Evolutionary conservation across 1,140 invertebrate species (phyloP).

Genomic region (Neotoxoptera formosana): DNA sequence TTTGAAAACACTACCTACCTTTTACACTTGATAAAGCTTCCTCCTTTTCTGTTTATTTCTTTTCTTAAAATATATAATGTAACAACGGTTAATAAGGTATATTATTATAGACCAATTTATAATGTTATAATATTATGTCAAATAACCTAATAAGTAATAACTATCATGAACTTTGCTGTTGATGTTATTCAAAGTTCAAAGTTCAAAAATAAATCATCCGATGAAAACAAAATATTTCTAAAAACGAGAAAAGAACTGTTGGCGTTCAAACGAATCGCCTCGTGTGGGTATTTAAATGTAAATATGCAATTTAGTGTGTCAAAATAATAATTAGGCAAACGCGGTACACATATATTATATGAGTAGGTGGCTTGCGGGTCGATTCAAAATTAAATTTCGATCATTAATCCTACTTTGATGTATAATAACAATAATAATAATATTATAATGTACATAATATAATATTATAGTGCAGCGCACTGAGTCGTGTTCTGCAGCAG

Average conservation of each 20-base stretch:
- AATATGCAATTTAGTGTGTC: background rate
- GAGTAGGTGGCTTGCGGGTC: background rate
- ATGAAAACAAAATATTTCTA: background rate
- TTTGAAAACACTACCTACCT: too few relatives aligned
- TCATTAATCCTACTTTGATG: background rate
- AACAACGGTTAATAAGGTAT: too few relatives aligned
- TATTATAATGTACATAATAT: background rate
- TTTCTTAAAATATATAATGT: too few relatives aligned
- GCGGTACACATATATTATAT: too few relatives aligned
- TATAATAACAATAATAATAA: background rate
- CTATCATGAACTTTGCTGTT: too few relatives aligned
- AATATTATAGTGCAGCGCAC: background rate
- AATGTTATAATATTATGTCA: too few relatives aligned
- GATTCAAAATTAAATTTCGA: background rate
- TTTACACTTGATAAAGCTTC: too few relatives aligned
- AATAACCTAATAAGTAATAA: too few relatives aligned
- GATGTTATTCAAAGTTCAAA: too few relatives aligned
- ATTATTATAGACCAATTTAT: too few relatives aligned
- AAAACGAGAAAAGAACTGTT: background rate
- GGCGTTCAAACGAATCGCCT: background rate
- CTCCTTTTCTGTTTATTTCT: too few relatives aligned
- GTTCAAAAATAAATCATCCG: too few relatives aligned
- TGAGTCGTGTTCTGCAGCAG: background rate
- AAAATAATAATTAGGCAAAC: background rate
- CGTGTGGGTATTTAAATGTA: background rate